Percentiles rank a stretch among this genome's conserved stretches.
Conservation (phyloP, 2,797 vertebrate genomes). For the Phrynocephalus guinanensis region DNA sequence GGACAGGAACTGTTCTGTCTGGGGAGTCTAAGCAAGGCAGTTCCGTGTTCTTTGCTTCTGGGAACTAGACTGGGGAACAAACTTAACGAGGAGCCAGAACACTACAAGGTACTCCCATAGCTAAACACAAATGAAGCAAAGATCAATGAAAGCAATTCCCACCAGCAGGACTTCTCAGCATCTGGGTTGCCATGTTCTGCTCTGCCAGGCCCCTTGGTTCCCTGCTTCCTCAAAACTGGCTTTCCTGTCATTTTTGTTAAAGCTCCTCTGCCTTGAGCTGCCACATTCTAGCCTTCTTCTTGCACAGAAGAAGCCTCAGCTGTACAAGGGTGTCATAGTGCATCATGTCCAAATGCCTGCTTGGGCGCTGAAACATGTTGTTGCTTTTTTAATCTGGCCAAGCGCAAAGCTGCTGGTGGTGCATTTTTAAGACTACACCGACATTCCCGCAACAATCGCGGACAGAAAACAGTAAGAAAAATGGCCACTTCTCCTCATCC, state of each 20-base stretch:
- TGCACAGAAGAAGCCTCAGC: background rate
- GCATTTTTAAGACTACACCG: background rate
- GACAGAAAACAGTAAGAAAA: slow-evolving; percentile 12
- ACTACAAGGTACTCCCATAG: too few species aligned
- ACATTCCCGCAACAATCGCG: background rate
- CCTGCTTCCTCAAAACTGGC: background rate
- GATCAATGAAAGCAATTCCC: background rate
- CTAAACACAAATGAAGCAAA: background rate
- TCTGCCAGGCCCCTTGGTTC: background rate
- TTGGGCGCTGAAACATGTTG: background rate
- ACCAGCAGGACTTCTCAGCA: background rate
- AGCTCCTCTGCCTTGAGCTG: background rate
- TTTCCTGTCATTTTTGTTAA: background rate
- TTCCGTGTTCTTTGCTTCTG: background rate
- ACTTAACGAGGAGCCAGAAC: too few species aligned
- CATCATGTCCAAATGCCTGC: slow-evolving; percentile 1
- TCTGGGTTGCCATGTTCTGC: background rate
- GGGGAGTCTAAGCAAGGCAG: background rate
- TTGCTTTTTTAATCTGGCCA: background rate
- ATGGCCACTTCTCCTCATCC: background rate
- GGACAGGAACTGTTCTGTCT: background rate
- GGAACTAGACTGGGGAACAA: background rate
- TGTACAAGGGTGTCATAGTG: background rate
- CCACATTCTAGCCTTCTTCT: background rate
- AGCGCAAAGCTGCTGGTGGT: background rate